Base-by-base conservation (phyloP, 2,888 invertebrate genomes). In the Orthosia gothica region DNA sequence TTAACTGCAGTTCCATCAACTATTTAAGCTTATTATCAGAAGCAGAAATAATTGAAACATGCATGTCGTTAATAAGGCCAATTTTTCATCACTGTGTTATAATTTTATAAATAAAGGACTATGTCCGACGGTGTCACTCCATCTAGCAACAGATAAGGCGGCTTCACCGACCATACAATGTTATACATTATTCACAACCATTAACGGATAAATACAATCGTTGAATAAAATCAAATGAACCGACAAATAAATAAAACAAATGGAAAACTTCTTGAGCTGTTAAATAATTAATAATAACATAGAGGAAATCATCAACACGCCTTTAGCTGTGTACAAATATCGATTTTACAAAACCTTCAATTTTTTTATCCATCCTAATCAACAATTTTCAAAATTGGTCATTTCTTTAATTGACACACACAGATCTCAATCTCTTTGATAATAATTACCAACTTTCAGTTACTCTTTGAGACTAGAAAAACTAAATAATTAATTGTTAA, bases 361-460 rank as follows among this genome's bases (percentile, higher is more conserved):
- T 13, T 65, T 62, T 61, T 74, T 79, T 81, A 84, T 76, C 77
- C 79, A 81, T 73, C 75, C 85, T 90, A 90, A 76, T 78, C 88
- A 90, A 91, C 90, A 91, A 83, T 78, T 91, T 75, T 88, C 82
- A 92, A 93, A 94, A 94, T 94, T 93, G 93, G 93, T 94, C 93
- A 81, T 87, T 87, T 81, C 62, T 76, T 81, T 92, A 93, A 93
- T 93, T 93, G 92, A 94, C 84, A 76, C 71, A 77, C 82, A 87
- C 81, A 89, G 81, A 86, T 89, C 82, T 81, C 78, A 69, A 78
- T 78, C 74, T 74, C 63, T 78, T 81, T 75, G 70, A 82, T 71
- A 79, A 55, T 23, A 52, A 72, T 52, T 59, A 72, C 84, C 59
- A 72, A 76, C 52, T 71, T 76, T 83, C 66, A 75, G 59, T 82